Base-by-base conservation (phyloP, 2,797 vertebrate species). In the Neosilurus mollespiculum region DNA sequence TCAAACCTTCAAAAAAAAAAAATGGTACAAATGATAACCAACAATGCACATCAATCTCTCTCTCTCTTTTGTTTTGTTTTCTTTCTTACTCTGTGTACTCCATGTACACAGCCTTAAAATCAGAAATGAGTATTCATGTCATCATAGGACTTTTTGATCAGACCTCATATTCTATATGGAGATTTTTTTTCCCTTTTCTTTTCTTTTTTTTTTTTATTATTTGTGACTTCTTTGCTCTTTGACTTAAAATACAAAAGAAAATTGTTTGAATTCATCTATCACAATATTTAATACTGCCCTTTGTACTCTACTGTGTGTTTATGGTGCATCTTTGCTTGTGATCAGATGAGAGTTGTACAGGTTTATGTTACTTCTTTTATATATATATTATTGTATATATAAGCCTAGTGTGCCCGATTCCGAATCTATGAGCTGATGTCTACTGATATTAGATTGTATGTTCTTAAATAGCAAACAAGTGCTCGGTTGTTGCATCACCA, bases 401-500 rank as follows among this genome's bases (percentile, higher is more conserved):
- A 83, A 70, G 70, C 51, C 80, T 69, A 77, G 83, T 58, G 49
- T 69, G 16, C 51, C 56, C 18, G 43, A n/a, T 26, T 64, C 58
- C 37, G 15, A 69, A 22, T n/a, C 30, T 54, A 54, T 79, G 5
- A 84, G 62, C 62, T 81, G 64, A 81, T 11, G 14, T 76, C 72
- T 84, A 62, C 79, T 81, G 80, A 81, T 81, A 65, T 79, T 34
- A 61, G 20, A 51, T 83, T 16, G 83, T 85, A 37, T 14, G 54
- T 58, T 10, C 10, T 58, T 58, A 16, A 72, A 56, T 11, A 75
- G 72, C 37, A 26, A 20, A 34, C 69, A 26, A 72, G 75, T 87
- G 78, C 62, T 84, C 43, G 56, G 80, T 82, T 78, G 62, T 49
- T 66, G 24, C 43, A 56, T 81, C 77, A 91, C 85, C 84, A 87